These are phyloP conservation scores for Poeciliopsis presidionis DNA, from an alignment of 2,797 vertebrate genomes.

Conservation along the genomic window DNA sequence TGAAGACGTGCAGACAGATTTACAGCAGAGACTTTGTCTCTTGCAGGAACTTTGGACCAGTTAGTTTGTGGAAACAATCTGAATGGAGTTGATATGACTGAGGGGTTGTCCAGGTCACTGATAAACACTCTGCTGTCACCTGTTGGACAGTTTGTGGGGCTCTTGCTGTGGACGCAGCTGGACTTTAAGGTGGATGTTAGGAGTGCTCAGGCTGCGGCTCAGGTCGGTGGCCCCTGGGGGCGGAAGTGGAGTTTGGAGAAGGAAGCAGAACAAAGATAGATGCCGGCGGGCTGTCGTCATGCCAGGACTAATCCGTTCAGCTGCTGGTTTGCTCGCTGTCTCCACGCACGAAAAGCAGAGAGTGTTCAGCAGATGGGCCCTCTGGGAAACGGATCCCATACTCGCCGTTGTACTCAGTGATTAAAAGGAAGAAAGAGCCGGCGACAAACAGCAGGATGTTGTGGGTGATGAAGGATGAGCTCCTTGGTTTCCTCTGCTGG, in stretches of 20 bases:
- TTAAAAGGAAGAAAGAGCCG: conserved; percentile 10
- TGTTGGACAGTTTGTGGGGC: conserved; percentile 23
- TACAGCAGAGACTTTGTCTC: background rate
- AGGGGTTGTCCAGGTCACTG: background rate
- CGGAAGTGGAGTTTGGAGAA: conserved; percentile 50
- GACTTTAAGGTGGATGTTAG: conserved; percentile 31
- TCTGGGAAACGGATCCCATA: conserved; percentile 36
- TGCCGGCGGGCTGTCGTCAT: conserved; percentile 73
- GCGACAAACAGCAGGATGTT: background rate
- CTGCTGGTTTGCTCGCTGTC: conserved; percentile 41
- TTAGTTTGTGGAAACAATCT: background rate
- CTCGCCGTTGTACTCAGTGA: conserved; percentile 10
- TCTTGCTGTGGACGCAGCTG: conserved; percentile 21
- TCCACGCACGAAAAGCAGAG: conserved; percentile 27
- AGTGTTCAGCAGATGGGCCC: conserved; percentile 30
- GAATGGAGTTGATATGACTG: conserved; percentile 2
- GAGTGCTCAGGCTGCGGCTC: conserved; percentile 29
- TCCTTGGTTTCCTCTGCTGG: conserved; percentile 12
- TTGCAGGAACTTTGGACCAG: background rate
- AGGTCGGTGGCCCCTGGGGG: conserved; percentile 40
- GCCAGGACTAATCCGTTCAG: conserved; percentile 75
- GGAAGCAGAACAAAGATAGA: conserved; percentile 65
- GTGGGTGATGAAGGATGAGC: background rate
- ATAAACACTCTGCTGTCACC: conserved; percentile 19
- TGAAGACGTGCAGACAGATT: background rate